A percentile compares a stretch with the other conserved stretches of the same genome.
Evolutionary conservation across 2,888 invertebrate species (phyloP).

Genomic region (Tenodera sinensis): DNA sequence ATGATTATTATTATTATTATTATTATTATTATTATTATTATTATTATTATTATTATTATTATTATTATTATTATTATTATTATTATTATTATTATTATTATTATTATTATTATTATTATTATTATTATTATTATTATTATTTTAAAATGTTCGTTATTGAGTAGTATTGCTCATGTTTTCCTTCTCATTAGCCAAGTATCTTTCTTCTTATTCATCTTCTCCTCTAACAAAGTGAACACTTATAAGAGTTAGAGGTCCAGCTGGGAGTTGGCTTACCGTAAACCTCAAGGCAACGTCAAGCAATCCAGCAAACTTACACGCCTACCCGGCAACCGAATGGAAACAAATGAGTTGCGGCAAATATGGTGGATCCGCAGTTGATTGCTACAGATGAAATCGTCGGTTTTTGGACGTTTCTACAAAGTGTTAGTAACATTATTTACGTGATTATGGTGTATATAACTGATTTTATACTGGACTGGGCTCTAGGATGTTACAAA

Average conservation of each 20-base stretch:
- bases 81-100: too few relatives aligned
- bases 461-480: background rate
- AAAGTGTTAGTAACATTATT: constrained; percentile 62
- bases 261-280: background rate
- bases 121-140: too few relatives aligned
- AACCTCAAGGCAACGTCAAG: background rate
- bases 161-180: too few relatives aligned
- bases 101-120: too few relatives aligned
- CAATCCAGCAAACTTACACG: background rate
- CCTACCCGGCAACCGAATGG: background rate
- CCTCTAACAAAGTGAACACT: background rate
- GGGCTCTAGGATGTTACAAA: background rate
- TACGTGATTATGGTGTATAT: background rate
- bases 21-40: too few relatives aligned
- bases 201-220: background rate
- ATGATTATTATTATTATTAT: too few relatives aligned
- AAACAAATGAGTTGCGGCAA: constrained; percentile 24
- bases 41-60: too few relatives aligned
- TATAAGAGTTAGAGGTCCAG: too few relatives aligned
- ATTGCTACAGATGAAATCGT: constrained; percentile 71
- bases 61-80: too few relatives aligned
- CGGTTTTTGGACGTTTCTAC: constrained; percentile 72
- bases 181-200: background rate
- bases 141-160: too few relatives aligned
- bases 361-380: constrained; percentile 57